Conservation (phyloP, 2,113 vertebrate genomes). For the Philantomba maxwellii region DNA sequence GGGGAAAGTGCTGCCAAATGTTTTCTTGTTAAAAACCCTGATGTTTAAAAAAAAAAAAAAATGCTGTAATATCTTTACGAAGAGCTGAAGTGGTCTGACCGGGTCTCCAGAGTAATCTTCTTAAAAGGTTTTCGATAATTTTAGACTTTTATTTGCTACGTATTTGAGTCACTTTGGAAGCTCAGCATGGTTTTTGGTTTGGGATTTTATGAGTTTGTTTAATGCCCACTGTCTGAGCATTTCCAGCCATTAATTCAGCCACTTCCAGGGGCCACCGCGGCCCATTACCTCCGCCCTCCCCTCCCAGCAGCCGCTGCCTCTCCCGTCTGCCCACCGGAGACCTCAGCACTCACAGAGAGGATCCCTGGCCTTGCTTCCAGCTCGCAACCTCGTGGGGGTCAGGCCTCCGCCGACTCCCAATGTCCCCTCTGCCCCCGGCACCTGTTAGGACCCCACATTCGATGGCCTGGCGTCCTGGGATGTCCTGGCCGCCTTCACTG, state of each 20-base stretch:
- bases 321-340: neutral
- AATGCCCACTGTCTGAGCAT: neutral
- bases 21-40: constrained; percentile 21
- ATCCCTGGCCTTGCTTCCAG: neutral
- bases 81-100: neutral
- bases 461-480: fast-evolving
- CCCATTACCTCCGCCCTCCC: neutral
- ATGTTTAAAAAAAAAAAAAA: neutral
- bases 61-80: neutral
- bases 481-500: fast-evolving
- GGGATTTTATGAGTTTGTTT: neutral
- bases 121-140: neutral
- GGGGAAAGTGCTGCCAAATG: neutral
- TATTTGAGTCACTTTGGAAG: neutral
- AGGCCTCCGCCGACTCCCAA: neutral
- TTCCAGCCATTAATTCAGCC: neutral
- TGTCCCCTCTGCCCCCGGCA: fast-evolving
- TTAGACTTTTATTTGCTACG: neutral
- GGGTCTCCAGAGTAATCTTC: neutral
- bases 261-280: neutral
- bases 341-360: neutral
- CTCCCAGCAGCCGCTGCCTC: neutral
- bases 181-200: neutral
- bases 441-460: neutral
- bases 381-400: neutral